Conservation (phyloP, 2,797 vertebrate genomes). For the Avahi laniger region DNA sequence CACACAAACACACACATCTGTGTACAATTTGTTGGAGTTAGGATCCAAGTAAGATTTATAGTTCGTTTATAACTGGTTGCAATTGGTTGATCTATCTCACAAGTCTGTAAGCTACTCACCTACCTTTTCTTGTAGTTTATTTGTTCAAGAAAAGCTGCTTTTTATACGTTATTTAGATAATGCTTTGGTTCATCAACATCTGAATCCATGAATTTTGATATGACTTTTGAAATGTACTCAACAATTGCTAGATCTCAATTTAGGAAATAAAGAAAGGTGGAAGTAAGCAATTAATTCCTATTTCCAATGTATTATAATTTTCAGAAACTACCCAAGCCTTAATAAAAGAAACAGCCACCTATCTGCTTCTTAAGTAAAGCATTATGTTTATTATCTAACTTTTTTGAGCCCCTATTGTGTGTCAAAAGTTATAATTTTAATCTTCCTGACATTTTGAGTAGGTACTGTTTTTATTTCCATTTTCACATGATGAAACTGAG, state of each 20-base stretch:
- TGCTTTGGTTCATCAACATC: not conserved
- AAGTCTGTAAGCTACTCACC: not conserved
- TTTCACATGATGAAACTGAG: not conserved
- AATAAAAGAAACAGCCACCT: not conserved
- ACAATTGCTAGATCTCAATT: not conserved
- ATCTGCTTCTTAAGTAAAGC: conserved; percentile 38
- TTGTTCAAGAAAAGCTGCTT: not conserved
- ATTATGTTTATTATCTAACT: conserved; percentile 19
- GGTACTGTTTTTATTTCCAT: not conserved
- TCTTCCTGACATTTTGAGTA: not conserved
- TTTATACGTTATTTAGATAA: conserved; percentile 4
- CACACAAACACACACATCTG: accelerated
- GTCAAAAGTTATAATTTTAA: conserved; percentile 10
- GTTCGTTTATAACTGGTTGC: not conserved
- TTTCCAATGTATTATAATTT: conserved; percentile 27
- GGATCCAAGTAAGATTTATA: not conserved
- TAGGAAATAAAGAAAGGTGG: not conserved
- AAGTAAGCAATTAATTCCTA: not conserved
- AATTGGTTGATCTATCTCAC: not conserved
- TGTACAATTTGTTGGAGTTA: not conserved
- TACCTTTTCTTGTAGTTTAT: not conserved
- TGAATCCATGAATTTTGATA: not conserved
- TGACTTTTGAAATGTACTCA: not conserved
- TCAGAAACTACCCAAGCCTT: not conserved
- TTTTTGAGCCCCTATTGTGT: conserved; percentile 1